Base-by-base conservation (phyloP, 1,140 invertebrate species). In the Marisa cornuarietis region DNA sequence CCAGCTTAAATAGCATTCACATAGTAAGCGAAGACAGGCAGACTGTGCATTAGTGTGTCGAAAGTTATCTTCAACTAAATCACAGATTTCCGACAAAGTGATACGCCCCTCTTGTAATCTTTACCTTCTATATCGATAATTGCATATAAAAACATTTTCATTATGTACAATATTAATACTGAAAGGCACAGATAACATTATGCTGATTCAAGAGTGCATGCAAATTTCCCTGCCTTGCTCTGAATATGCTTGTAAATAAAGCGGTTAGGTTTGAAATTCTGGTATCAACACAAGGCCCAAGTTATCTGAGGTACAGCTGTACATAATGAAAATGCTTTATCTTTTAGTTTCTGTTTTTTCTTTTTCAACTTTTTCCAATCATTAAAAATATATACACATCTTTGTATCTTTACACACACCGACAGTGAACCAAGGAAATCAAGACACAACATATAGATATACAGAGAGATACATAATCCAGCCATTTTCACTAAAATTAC, bases 241-340 rank as follows among this genome's bases (percentile, higher is more conserved):
- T 52, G 51, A 16, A 51, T 71, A 54, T 72, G 18, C 11, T 72
- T 72, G 71, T 7, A 72, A 52, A 52, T 51, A 71, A 71, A 42
- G 65, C 26, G 26, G 11, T 22, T 68, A 13, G 13, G 11, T 13
- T 13, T 68, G 65, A n/a, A 68, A 68, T 14, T 73, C 51, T 58
- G 80, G 80, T 81, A 81, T 81, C 80, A 78, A 74, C 62, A 81
- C 80, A 81, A 81, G 80, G 80, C 80, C 80, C 80, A 74, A 22
- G 54, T 31, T 24, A 51, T 77, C 65, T 52, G 24, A 18, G 31
- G 58, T 49, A 54, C 42, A 72, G 71, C 68, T 82, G 81, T 79
- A 82, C 81, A 82, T 82, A 82, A 82, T 79, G 81, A 82, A 79
- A 82, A 82, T 79, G 81, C 69, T 78, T 71, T 66, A 76, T 18